These are phyloP conservation scores for Cephus cinctus DNA, from an alignment of 1,140 invertebrate genomes.

Conservation along the genomic window DNA sequence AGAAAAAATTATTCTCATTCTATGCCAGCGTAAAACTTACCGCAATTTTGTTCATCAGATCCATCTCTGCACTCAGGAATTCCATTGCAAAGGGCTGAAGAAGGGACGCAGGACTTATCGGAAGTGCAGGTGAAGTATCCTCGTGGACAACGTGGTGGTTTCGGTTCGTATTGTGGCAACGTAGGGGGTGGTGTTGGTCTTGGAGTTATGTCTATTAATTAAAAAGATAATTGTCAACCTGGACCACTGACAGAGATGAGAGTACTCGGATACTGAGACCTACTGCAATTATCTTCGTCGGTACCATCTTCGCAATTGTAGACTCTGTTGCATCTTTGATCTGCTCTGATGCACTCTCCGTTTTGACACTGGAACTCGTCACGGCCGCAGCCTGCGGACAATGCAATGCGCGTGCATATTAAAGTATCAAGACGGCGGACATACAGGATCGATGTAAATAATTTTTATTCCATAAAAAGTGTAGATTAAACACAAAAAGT, in stretches of 20 bases:
- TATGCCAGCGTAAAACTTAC: too few species aligned
- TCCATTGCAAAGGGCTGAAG: constrained; percentile 63
- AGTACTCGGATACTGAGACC: constrained; percentile 30
- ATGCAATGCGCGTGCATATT: background rate
- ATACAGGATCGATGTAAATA: too few species aligned
- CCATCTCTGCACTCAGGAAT: constrained; percentile 68
- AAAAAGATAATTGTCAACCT: constrained; percentile 15
- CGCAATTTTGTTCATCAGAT: constrained; percentile 74
- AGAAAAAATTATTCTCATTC: too few species aligned
- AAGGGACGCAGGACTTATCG: constrained; percentile 56
- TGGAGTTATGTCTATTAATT: background rate
- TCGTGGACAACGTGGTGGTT: constrained; percentile 43
- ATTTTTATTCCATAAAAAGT: background rate
- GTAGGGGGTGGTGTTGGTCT: constrained; percentile 14
- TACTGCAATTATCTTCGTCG: constrained; percentile 68
- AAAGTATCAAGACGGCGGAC: background rate
- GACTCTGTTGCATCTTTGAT: constrained; percentile 58
- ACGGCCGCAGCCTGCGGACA: constrained; percentile 45
- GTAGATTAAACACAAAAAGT: background rate
- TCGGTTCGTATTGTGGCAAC: constrained; percentile 22
- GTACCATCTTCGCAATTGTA: constrained; percentile 67
- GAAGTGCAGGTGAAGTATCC: constrained; percentile 56
- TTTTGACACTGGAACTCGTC: constrained; percentile 61
- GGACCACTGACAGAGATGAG: constrained; percentile 2
- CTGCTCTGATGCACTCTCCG: constrained; percentile 58